These are phyloP conservation scores for Ibycter americanus DNA, from an alignment of 2,797 vertebrate genomes.

Conservation along the genomic window DNA sequence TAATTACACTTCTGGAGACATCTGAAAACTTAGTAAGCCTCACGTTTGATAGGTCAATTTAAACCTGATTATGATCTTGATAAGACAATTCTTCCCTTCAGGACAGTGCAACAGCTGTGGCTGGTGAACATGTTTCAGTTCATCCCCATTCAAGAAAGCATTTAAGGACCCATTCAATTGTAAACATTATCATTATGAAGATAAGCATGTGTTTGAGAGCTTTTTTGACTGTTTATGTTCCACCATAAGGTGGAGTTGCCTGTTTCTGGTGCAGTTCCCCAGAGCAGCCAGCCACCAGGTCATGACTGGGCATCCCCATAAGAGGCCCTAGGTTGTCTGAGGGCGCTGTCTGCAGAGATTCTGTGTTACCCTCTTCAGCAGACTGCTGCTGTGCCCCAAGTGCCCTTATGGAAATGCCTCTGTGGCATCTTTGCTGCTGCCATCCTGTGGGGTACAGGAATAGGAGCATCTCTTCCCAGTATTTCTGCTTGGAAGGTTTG, in stretches of 20 bases:
- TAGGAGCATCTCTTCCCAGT: background rate
- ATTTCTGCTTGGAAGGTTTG: background rate
- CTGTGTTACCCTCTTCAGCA: background rate
- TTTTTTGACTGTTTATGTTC: background rate
- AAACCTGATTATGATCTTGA: background rate
- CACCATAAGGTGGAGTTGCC: background rate
- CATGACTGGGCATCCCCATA: background rate
- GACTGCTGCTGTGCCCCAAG: background rate
- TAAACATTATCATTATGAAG: background rate
- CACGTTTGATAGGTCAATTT: background rate
- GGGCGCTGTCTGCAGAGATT: background rate
- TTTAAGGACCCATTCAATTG: background rate
- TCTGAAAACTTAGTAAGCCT: background rate
- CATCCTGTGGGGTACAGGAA: background rate
- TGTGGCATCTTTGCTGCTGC: background rate
- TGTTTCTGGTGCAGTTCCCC: background rate
- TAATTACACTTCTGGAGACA: background rate
- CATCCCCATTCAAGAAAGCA: background rate
- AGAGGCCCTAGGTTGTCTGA: fast-evolving
- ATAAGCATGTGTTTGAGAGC: background rate
- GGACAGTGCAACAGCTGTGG: background rate
- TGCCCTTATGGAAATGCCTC: background rate
- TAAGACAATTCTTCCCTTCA: background rate
- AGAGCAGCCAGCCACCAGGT: background rate
- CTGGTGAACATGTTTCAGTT: background rate